A percentile compares a stretch with the other conserved stretches of the same genome.
Evolutionary conservation across 2,797 vertebrate species (phyloP).

Genomic region (Taenioides sp.): DNA sequence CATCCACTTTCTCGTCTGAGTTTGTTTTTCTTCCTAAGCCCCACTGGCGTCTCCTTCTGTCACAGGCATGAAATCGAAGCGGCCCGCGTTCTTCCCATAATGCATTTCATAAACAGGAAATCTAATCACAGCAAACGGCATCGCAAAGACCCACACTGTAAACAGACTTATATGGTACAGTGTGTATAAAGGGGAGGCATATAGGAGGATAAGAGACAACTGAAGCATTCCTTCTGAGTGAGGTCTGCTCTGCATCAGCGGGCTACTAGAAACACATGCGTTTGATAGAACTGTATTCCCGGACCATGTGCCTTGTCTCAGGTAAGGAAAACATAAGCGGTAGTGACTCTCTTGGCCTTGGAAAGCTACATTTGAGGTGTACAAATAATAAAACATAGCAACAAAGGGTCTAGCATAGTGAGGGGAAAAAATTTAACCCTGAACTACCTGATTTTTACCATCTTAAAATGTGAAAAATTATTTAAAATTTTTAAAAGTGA

Average conservation of each 20-base stretch:
- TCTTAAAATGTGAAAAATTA: not conserved
- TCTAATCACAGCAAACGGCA: conserved; percentile 59
- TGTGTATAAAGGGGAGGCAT: conserved; percentile 9
- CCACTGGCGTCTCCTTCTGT: conserved; percentile 20
- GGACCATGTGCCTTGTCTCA: conserved; percentile 22
- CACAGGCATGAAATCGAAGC: conserved; percentile 47
- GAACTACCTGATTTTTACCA: not conserved
- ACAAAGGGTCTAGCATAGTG: conserved; percentile 26
- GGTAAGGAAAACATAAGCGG: conserved; percentile 26
- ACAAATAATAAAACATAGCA: conserved; percentile 31
- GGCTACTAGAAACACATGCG: conserved; percentile 68
- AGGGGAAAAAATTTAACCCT: not conserved
- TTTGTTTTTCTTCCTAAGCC: conserved; percentile 56
- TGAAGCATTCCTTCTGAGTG: conserved; percentile 62
- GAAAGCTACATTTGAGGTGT: conserved; percentile 13
- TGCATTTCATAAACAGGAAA: conserved; percentile 65
- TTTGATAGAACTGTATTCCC: conserved; percentile 36
- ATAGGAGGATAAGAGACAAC: conserved; percentile 32
- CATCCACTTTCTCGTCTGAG: conserved; percentile 24
- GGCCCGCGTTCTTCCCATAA: conserved; percentile 48
- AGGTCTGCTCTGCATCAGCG: conserved; percentile 60
- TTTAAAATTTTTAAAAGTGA: no score
- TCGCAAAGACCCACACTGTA: conserved; percentile 52
- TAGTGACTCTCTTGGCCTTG: conserved; percentile 23
- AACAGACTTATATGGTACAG: conserved; percentile 50